phyloP scores from a whole-genome alignment of 1,140 invertebrate species.

The Odontomachus brunneus region DNA sequence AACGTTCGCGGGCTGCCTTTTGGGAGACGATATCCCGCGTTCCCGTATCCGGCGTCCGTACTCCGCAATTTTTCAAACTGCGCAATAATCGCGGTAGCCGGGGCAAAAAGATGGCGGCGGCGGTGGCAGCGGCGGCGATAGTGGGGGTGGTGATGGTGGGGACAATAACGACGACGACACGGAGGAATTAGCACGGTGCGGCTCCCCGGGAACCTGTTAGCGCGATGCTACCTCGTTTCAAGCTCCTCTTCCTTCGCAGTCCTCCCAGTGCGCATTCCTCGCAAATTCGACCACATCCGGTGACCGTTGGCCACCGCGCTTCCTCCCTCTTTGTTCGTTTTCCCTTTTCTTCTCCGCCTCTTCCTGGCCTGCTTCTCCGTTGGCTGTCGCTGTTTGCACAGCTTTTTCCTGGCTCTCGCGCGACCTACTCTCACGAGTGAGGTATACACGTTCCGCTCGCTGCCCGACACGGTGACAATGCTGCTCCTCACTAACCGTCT shows the following conservation, averaged over 20 bases:
- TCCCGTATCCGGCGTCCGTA: constrained; percentile 44
- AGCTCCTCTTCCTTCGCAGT: constrained; percentile 70
- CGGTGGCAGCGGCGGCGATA: constrained; percentile 1
- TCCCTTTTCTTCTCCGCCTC: constrained; percentile 6
- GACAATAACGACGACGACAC: constrained; percentile 12
- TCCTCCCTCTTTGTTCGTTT: constrained; percentile 35
- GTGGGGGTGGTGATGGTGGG: constrained; percentile 8
- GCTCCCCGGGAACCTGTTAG: constrained; percentile 63
- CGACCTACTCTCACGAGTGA: background rate
- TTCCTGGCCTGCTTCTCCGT: background rate
- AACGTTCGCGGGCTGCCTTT: constrained; percentile 21
- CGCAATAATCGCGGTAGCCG: constrained; percentile 78
- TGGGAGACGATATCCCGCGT: constrained; percentile 38
- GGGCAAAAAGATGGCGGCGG: constrained; percentile 70
- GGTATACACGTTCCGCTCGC: no score
- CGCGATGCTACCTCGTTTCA: constrained; percentile 76
- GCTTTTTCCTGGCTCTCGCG: background rate
- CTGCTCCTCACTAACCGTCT: no score
- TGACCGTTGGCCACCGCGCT: constrained; percentile 76
- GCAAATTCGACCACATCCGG: constrained; percentile 79
- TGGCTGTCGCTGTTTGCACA: background rate
- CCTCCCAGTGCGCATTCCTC: constrained; percentile 68
- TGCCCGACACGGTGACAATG: no score
- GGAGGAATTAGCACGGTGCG: constrained; percentile 70
- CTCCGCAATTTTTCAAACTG: constrained; percentile 75